A percentile compares a stretch with the other conserved stretches of the same genome.
phyloP scores from a whole-genome alignment of 1,140 invertebrate genomes.

The Oncopodura yosiiana region DNA sequence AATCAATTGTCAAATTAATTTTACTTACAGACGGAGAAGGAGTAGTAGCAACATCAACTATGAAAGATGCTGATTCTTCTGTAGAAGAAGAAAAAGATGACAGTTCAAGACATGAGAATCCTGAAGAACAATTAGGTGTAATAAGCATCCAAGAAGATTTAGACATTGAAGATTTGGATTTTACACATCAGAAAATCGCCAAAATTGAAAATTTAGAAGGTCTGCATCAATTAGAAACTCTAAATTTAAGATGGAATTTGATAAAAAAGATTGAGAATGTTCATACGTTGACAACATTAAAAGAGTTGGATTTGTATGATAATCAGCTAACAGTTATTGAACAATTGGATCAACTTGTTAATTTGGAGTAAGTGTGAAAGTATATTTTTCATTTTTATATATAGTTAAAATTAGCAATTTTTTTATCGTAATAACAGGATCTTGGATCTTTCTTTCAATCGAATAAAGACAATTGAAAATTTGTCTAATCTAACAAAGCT shows the following conservation, averaged over 20 bases:
- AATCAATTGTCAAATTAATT: no score
- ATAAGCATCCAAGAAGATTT: no score
- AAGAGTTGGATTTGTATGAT: slow-evolving; percentile 89
- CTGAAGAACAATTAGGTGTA: no score
- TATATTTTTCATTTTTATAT: slow-evolving; percentile 3
- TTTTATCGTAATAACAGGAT: slow-evolving; percentile 51
- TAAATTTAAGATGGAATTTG: slow-evolving; percentile 86
- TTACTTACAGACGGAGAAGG: no score
- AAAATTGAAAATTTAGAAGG: slow-evolving; percentile 73
- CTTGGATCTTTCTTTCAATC: slow-evolving; percentile 95
- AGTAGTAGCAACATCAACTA: no score
- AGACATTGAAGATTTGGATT: slow-evolving; percentile 56
- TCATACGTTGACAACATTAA: slow-evolving; percentile 57
- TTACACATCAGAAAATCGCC: slow-evolving; percentile 75
- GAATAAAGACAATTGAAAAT: slow-evolving; percentile 80
- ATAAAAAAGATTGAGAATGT: slow-evolving; percentile 91
- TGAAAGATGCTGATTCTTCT: no score
- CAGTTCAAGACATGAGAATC: no score
- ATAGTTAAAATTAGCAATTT: slow-evolving; percentile 14
- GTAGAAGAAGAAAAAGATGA: no score
- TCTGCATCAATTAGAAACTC: slow-evolving; percentile 59
- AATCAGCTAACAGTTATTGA: slow-evolving; percentile 89
- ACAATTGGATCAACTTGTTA: slow-evolving; percentile 72
- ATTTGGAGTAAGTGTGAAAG: slow-evolving; percentile 67
- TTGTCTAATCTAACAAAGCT: slow-evolving; percentile 69